Conservation (phyloP, 92 coral and sea anemone genomes). For the Epizoanthus stellaris region DNA sequence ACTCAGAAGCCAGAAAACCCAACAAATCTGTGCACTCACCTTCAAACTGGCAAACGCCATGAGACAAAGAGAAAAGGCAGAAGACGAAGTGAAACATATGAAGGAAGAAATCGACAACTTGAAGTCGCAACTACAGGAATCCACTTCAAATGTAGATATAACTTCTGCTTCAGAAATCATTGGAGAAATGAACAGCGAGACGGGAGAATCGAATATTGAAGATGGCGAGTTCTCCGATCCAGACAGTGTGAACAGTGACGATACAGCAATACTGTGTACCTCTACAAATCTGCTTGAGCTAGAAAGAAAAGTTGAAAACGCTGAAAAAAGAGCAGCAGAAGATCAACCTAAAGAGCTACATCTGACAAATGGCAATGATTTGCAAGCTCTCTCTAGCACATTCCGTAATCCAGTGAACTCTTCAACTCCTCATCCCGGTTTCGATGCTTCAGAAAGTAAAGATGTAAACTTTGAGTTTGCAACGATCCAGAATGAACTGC, state of each 20-base stretch:
- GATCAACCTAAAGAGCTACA: background rate
- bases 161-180: background rate
- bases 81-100: conserved; percentile 42
- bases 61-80: conserved; percentile 68
- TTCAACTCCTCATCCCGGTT: background rate
- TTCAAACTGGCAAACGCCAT: conserved; percentile 83
- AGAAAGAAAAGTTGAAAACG: conserved; percentile 4
- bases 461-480: conserved; percentile 30
- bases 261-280: conserved; percentile 29
- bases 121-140: background rate
- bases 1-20: conserved; percentile 74
- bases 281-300: conserved; percentile 15
- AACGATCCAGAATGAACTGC: conserved; percentile 58
- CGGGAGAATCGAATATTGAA: background rate
- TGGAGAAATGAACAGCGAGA: background rate
- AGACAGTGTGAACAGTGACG: conserved; percentile 33
- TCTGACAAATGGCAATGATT: background rate
- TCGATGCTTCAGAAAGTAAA: background rate
- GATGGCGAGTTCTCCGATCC: conserved; percentile 29
- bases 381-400: background rate
- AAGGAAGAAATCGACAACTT: conserved; percentile 46
- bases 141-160: background rate
- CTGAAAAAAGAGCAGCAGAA: background rate
- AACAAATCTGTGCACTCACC: conserved; percentile 75
- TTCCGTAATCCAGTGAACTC: background rate